phyloP scores from a whole-genome alignment of 2,797 vertebrate species.

The Malacoraja senta region DNA sequence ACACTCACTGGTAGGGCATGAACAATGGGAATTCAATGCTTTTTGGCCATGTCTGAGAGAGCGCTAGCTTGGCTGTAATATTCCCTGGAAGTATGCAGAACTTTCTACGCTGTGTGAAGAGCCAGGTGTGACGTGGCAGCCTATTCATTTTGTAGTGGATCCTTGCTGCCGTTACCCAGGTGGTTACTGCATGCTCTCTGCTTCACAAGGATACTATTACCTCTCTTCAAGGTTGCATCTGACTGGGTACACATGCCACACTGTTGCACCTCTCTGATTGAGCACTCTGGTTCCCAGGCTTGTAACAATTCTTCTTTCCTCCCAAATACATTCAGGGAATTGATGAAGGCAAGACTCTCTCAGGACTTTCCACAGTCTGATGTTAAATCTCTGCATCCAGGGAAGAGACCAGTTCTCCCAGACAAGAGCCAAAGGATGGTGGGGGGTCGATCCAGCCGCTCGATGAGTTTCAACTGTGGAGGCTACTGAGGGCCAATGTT shows the following conservation, averaged over 20 bases:
- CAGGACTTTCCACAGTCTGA: constrained; percentile 57
- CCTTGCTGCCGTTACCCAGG: not conserved
- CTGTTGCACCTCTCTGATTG: not conserved
- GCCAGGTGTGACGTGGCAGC: too few species aligned
- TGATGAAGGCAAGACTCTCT: constrained; percentile 73
- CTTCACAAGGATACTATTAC: too few species aligned
- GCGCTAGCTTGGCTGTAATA: too few species aligned
- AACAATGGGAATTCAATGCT: too few species aligned
- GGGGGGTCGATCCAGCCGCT: constrained; percentile 65
- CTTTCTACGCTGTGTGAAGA: too few species aligned
- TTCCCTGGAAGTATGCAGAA: too few species aligned
- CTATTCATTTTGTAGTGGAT: not conserved
- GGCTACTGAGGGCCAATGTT: constrained; percentile 46
- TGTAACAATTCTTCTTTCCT: not conserved
- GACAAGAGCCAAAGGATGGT: constrained; percentile 57
- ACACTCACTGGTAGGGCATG: too few species aligned
- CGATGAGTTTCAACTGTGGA: constrained; percentile 70
- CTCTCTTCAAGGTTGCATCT: not conserved
- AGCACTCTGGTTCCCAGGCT: not conserved
- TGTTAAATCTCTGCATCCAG: constrained; percentile 38
- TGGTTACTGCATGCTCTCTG: too few species aligned
- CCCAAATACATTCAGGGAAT: constrained; percentile 59
- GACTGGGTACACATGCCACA: too few species aligned
- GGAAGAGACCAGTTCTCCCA: constrained; percentile 31
- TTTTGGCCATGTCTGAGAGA: too few species aligned